Evolutionary conservation across 2,888 invertebrate genomes (phyloP).

Genomic region (Drosophila picticornis): DNA sequence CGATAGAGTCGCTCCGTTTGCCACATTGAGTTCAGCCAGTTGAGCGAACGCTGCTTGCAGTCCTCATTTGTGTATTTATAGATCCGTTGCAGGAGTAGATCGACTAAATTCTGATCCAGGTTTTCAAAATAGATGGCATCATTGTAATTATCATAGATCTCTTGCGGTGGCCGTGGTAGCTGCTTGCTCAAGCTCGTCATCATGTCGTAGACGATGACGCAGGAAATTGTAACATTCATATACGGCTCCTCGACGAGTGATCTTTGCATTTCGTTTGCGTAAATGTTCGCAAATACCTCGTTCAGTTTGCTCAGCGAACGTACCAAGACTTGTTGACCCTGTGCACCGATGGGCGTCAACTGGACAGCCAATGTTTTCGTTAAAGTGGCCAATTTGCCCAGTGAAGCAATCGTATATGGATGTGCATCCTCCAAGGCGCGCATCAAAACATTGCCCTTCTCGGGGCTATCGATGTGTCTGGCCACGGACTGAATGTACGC

Average conservation of each 20-base stretch:
- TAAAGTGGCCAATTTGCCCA: constrained; percentile 47
- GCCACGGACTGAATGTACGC: constrained; percentile 29
- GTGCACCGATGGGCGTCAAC: constrained; percentile 19
- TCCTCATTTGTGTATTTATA: background rate
- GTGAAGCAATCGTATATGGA: background rate
- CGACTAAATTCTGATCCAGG: constrained; percentile 1
- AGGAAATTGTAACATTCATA: constrained; percentile 24
- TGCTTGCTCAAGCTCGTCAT: constrained; percentile 14
- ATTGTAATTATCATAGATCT: constrained; percentile 29
- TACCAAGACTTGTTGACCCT: background rate
- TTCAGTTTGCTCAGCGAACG: constrained; percentile 26
- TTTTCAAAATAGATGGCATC: background rate
- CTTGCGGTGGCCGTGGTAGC: constrained; percentile 32
- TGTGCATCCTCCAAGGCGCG: background rate
- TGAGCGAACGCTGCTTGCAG: background rate
- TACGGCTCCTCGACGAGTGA: constrained; percentile 24
- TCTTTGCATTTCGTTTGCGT: background rate
- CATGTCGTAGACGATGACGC: constrained; percentile 32
- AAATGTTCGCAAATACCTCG: constrained; percentile 23
- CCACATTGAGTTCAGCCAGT: constrained; percentile 58
- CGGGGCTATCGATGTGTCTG: background rate
- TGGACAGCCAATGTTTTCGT: constrained; percentile 39
- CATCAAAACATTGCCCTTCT: background rate
- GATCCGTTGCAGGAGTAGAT: constrained; percentile 22
- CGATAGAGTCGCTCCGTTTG: constrained; percentile 43